These are phyloP conservation scores for Salvelinus fontinalis DNA, from an alignment of 2,113 vertebrate genomes.

Conservation along the genomic window DNA sequence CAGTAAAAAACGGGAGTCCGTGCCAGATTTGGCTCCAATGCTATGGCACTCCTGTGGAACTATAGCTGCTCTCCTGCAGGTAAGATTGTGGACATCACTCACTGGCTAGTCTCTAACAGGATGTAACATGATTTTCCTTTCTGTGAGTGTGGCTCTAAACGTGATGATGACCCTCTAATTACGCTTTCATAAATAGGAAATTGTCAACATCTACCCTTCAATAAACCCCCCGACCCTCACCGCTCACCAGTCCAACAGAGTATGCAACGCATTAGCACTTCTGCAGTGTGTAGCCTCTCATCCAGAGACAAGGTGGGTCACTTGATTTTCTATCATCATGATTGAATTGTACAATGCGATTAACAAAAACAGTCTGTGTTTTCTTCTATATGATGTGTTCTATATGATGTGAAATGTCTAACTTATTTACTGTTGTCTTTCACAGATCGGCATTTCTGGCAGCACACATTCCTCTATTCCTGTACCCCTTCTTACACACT, in stretches of 20 bases:
- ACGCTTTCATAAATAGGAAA: constrained; percentile 79
- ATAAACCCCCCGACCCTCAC: constrained; percentile 97
- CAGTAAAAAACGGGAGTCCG: constrained; percentile 96
- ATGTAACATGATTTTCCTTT: too few relatives aligned
- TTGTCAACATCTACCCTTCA: constrained; percentile 99
- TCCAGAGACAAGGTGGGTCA: constrained; percentile 88
- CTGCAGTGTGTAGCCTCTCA: constrained; percentile 97
- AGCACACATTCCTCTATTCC: constrained; percentile 95
- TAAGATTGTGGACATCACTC: constrained; percentile 44
- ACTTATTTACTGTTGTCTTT: constrained; percentile 1
- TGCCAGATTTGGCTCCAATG: constrained; percentile 95
- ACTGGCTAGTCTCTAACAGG: not conserved
- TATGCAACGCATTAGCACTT: constrained; percentile 95
- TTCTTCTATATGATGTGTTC: not conserved
- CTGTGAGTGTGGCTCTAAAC: too few relatives aligned
- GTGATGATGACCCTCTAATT: not conserved
- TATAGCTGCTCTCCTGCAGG: constrained; percentile 94
- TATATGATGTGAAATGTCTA: not conserved
- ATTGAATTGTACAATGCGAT: too few relatives aligned
- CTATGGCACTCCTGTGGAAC: constrained; percentile 98
- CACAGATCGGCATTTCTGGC: constrained; percentile 94
- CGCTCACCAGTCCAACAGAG: constrained; percentile 96
- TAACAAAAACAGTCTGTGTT: too few relatives aligned
- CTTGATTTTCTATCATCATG: not conserved
- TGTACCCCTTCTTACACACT: constrained; percentile 97